phyloP scores from a whole-genome alignment of 1,140 invertebrate genomes.

The Lucilia cuprina region DNA sequence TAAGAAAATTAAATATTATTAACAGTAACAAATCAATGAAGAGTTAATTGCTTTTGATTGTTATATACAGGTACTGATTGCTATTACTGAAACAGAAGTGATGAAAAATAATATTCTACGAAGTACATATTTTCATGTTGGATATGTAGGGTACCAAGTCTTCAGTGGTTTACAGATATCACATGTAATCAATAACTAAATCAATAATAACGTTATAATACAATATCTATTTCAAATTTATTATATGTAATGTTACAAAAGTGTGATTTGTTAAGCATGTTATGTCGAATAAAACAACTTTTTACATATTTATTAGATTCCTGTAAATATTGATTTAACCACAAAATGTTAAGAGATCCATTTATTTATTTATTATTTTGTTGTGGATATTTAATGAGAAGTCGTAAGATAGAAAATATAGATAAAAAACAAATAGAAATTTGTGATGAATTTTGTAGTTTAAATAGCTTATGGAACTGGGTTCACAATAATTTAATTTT shows the following conservation, averaged over 20 bases:
- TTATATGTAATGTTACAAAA: not conserved
- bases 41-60: too few species aligned
- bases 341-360: not conserved
- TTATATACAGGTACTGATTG: too few species aligned
- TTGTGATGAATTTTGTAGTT: too few species aligned
- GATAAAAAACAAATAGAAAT: too few species aligned
- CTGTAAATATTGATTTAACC: constrained; percentile 23
- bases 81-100: too few species aligned
- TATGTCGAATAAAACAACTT: not conserved
- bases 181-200: not conserved
- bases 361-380: not conserved
- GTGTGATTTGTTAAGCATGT: not conserved
- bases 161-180: not conserved
- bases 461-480: too few species aligned
- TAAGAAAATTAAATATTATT: too few species aligned
- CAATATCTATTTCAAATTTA: not conserved
- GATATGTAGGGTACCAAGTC: not conserved
- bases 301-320: not conserved
- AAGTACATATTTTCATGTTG: too few species aligned
- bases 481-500: too few species aligned
- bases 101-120: too few species aligned
- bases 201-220: not conserved
- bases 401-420: too few species aligned
- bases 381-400: not conserved
- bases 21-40: too few species aligned